Base-by-base conservation (phyloP, 30 jellyfish, hydroid and myxozoan genomes). In the Hydractinia echinata region DNA sequence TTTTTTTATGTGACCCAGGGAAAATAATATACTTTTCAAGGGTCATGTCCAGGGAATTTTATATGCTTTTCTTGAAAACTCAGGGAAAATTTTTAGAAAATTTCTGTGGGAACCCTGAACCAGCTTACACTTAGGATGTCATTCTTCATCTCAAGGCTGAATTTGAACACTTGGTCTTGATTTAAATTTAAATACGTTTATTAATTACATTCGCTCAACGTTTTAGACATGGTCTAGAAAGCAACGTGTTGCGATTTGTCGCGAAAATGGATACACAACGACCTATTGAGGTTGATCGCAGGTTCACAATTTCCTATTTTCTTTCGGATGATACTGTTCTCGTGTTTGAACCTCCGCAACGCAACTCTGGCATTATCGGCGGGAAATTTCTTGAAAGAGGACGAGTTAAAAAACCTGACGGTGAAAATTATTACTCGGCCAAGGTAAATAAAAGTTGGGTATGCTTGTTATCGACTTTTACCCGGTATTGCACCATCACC, bases 351-450 rank as follows among this genome's bases (percentile, higher is more conserved):
- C 98, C 98, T 11, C 94, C 98, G 6, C 98, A 92, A 51, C 79
- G 98, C 51, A 92, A 92, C 54, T 92, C 98, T n/a, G 98, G 98
- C 50, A 83, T 92, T 51, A 92, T 92, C 55, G 98, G 98, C 48
- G 98, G 98, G 21, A 87, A 92, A 60, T 92, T 92, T 72, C 83
- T 92, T 76, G 98, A 92, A 73, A 76, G 98, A 56, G 77, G 96
- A 84, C 62, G 94, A 73, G 89, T 92, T 10, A 92, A 86, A 81
- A 92, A 87, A 58, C 96, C 98, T 16, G 94, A 87, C 76, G 94
- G 81, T 10, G 89, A 67, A 60, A 79, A 77, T 67, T 83, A 83
- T 76, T 92, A 92, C 73, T 61, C 96, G 6, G 96, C 98, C 5
- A 84, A 92, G 95, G 98, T 92, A 73, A 67, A 15, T 39, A 20